A percentile compares a stretch with the other conserved stretches of the same genome.
Conservation (phyloP, 2,797 vertebrate genomes). For the Gephyroberyx darwinii region DNA sequence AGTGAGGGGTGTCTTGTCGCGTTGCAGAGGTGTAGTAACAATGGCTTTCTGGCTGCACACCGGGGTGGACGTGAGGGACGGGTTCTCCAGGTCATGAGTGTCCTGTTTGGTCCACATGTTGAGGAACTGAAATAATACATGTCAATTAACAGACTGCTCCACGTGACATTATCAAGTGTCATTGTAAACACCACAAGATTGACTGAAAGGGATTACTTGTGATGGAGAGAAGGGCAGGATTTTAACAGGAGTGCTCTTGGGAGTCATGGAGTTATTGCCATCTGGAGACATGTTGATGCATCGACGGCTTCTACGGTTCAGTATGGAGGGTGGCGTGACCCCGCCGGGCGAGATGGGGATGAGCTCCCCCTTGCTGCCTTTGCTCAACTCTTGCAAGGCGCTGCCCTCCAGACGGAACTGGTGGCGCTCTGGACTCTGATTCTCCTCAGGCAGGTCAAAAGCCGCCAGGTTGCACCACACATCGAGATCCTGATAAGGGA, state of each 20-base stretch:
- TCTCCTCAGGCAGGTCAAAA: conserved; percentile 91
- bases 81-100: conserved; percentile 92
- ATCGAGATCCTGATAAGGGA: conserved; percentile 86
- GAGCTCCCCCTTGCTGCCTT: conserved; percentile 91
- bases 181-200: fast-evolving
- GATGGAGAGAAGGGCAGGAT: conserved; percentile 96
- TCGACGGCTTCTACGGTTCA: conserved; percentile 87
- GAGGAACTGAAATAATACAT: conserved; percentile 85
- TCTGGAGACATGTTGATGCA: conserved; percentile 89
- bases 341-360: conserved; percentile 94
- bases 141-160: neutral
- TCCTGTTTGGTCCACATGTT: conserved; percentile 99
- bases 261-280: conserved; percentile 89
- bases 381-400: conserved; percentile 93
- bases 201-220: conserved; percentile 81
- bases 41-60: conserved; percentile 97
- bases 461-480: conserved; percentile 93
- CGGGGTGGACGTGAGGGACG: conserved; percentile 94
- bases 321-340: conserved; percentile 86
- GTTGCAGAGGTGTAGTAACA: conserved; percentile 94
- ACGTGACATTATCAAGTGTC: neutral
- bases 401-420: conserved; percentile 94
- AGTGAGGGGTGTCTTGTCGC: conserved; percentile 94
- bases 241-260: conserved; percentile 97
- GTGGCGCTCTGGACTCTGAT: conserved; percentile 78